Conservation (phyloP, 2,797 vertebrate species). For the Sebastes alutus region DNA sequence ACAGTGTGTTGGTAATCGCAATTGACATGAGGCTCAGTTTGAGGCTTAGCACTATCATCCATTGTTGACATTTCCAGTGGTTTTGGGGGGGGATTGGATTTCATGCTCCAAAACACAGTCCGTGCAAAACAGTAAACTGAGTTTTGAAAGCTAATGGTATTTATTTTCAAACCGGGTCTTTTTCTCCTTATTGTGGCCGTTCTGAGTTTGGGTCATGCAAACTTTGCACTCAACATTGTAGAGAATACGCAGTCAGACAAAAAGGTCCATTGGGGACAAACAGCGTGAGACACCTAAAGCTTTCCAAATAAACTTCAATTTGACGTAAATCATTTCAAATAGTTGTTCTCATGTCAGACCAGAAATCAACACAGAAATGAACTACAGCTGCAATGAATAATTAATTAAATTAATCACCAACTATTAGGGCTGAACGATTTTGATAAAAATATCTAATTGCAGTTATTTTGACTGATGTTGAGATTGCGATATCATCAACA, state of each 20-base stretch:
- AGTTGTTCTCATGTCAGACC: neutral
- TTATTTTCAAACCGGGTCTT: neutral
- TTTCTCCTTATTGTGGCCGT: neutral
- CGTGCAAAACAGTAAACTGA: neutral
- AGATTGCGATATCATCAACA: too few relatives aligned
- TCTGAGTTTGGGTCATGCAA: neutral
- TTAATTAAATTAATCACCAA: too few relatives aligned
- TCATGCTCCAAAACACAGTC: conserved; percentile 10
- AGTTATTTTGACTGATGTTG: too few relatives aligned
- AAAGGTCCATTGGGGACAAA: neutral
- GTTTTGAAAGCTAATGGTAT: neutral
- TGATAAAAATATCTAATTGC: too few relatives aligned
- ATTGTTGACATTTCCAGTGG: conserved; percentile 7
- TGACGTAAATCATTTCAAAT: neutral
- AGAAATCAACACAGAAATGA: neutral
- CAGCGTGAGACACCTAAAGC: neutral
- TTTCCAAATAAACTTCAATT: neutral
- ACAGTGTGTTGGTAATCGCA: neutral
- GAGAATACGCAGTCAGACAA: neutral
- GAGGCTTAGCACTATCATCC: conserved; percentile 4
- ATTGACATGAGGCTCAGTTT: conserved; percentile 13
- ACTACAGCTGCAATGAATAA: neutral
- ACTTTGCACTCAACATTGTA: neutral
- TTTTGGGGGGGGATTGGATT: conserved; percentile 2
- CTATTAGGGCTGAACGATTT: too few relatives aligned